Evolutionary conservation across 1,140 invertebrate genomes (phyloP).

Genomic region (Babylonia areolata): DNA sequence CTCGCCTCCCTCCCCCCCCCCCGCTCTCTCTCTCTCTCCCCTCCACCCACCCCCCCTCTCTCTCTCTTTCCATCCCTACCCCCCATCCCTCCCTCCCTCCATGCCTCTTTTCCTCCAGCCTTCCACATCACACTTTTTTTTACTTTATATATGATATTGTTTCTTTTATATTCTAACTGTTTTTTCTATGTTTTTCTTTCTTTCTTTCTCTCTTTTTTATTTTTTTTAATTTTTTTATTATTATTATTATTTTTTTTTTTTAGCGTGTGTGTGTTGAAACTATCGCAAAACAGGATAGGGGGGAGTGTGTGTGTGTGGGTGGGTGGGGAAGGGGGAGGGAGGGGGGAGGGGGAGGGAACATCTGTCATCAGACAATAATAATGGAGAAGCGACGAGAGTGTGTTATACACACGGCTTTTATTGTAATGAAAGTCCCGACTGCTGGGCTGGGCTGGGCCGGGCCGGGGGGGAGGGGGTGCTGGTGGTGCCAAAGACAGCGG

Average conservation of each 20-base stretch:
- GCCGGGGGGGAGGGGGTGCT: no score
- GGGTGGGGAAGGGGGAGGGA: no score
- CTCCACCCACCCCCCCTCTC: background rate
- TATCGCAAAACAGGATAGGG: no score
- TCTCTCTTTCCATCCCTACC: background rate
- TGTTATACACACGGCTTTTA: background rate
- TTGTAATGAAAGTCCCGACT: background rate
- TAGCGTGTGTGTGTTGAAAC: background rate
- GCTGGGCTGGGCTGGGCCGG: no score
- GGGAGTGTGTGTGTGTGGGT: no score
- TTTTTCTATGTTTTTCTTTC: no score
- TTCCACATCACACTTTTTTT: no score
- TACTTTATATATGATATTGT: no score
- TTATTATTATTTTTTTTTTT: background rate
- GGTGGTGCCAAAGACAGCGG: background rate
- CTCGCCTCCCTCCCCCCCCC: no score
- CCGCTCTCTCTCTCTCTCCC: background rate
- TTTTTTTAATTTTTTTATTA: background rate
- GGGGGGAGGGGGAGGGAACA: background rate
- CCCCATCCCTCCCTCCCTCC: background rate
- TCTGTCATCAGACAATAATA: constrained; percentile 1
- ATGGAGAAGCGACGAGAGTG: no score
- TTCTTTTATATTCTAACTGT: no score
- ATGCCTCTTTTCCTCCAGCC: no score
- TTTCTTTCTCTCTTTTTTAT: background rate